Percentiles rank a stretch among this genome's conserved stretches.
Evolutionary conservation across 53 echinoderm and acorn worm genomes (phyloP).

Genomic region (Apostichopus leukothele): DNA sequence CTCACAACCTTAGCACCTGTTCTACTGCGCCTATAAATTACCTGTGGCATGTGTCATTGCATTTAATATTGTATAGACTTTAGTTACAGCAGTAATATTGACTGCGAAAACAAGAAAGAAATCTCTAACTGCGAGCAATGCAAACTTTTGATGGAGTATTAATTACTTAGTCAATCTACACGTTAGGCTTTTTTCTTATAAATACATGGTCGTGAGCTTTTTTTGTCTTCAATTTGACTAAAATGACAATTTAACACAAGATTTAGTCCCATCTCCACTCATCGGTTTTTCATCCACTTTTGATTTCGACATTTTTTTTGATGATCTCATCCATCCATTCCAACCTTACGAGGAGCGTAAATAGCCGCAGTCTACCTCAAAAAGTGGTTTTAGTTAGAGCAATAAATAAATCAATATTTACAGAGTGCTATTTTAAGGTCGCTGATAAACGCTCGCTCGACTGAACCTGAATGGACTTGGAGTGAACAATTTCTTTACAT

Average conservation of each 20-base stretch:
- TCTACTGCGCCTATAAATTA: too few species aligned
- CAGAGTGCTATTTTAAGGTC: constrained; percentile 36
- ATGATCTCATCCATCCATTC: constrained; percentile 14
- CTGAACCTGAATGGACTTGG: constrained; percentile 17
- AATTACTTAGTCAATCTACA: too few species aligned
- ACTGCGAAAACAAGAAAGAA: too few species aligned
- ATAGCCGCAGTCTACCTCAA: constrained; percentile 27
- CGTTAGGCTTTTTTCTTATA: background rate
- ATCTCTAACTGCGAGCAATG: too few species aligned
- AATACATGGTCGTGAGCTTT: background rate
- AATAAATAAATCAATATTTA: constrained; percentile 44
- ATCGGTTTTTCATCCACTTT: background rate
- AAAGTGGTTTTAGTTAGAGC: constrained; percentile 16
- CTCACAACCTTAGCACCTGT: too few species aligned
- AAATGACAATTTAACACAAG: background rate
- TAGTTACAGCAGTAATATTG: too few species aligned
- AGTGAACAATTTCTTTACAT: constrained; percentile 14
- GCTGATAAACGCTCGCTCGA: constrained; percentile 6
- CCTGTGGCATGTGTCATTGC: too few species aligned
- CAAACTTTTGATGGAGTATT: too few species aligned
- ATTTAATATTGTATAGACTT: too few species aligned
- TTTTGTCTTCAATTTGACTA: background rate
- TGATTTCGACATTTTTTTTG: background rate
- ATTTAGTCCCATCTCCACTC: background rate
- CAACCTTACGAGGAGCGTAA: constrained; percentile 10